Base-by-base conservation (phyloP, 2,113 vertebrate species). In the Ondatra zibethicus region DNA sequence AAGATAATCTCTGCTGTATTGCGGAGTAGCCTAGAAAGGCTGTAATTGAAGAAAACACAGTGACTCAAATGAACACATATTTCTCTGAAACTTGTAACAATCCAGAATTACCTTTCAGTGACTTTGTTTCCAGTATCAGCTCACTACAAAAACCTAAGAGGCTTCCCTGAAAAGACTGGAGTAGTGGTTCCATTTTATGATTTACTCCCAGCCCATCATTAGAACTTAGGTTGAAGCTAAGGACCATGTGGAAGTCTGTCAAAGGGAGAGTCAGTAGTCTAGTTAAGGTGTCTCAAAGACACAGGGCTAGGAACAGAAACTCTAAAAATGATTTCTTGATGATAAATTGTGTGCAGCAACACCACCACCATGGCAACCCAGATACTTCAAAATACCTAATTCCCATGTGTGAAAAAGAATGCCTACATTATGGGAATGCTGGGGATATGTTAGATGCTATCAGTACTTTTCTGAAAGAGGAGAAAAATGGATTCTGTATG, bases 91-190 rank as follows among this genome's bases (percentile, higher is more conserved):
- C 42, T 4, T 9, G n/a, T 12, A n/a, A 45, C n/a, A 52, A 55
- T 1, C 16, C 1, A 3, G 45, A 23, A 70, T 58, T 14, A 3
- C 11, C 14, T n/a, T 21, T 42, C 50, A 31, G 27, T 10, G 1
- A 2, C 33, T 27, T 0, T 19, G 13, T 8, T 16, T 2, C 5
- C 16, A 14, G 0, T 0, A 3, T 47, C 70, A 33, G n/a, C 19
- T 39, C 39, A 11, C 12, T 1, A 5, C 10, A 2, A 27, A 81
- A 47, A 89, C 16, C 50, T 7, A 10, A 73, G n/a, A 66, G 45
- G 3, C 5, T 0, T 31, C n/a, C 11, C 19, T 9, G 17, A 23
- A 27, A 25, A 33, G 39, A 17, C 16, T 1, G 2, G 8, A 11
- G 16, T 52, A 17, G 11, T 3, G 66, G 4, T 75, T 65, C 85